phyloP scores from a whole-genome alignment of 2,888 invertebrate species.

The Acanthosepion esculentum region DNA sequence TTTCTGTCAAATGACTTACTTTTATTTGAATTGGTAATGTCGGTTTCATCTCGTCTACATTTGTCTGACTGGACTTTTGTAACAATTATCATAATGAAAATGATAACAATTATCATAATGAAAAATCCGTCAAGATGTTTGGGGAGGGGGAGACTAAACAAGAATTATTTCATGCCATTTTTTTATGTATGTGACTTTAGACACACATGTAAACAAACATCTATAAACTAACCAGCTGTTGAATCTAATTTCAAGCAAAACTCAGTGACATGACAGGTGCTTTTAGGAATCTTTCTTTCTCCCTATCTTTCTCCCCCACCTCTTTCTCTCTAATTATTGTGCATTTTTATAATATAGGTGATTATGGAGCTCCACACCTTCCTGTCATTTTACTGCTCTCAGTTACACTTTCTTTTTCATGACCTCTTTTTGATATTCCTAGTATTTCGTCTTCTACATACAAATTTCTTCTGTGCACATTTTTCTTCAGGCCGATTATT shows the following conservation, averaged over 20 bases:
- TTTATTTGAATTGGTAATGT: not conserved
- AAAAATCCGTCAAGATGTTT: not conserved
- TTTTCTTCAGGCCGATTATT: too few species aligned
- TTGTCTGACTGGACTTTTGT: not conserved
- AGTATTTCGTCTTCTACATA: too few species aligned
- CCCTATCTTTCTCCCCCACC: too few species aligned
- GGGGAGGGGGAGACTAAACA: not conserved
- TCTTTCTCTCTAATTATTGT: too few species aligned
- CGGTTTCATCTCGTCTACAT: not conserved
- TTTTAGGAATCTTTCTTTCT: not conserved
- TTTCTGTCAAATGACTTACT: not conserved
- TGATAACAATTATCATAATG: not conserved
- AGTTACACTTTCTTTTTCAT: too few species aligned
- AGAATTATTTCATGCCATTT: not conserved
- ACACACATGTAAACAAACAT: not conserved
- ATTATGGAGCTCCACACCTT: too few species aligned
- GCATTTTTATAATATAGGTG: too few species aligned
- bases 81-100: not conserved
- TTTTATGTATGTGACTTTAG: not conserved
- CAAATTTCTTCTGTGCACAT: too few species aligned
- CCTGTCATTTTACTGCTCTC: too few species aligned
- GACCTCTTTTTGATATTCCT: too few species aligned
- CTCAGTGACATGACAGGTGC: not conserved
- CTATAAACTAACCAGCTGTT: not conserved
- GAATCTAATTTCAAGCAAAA: not conserved